Evolutionary conservation across 2,797 vertebrate species (phyloP).

Genomic region (Spinibarbus caldwelli): DNA sequence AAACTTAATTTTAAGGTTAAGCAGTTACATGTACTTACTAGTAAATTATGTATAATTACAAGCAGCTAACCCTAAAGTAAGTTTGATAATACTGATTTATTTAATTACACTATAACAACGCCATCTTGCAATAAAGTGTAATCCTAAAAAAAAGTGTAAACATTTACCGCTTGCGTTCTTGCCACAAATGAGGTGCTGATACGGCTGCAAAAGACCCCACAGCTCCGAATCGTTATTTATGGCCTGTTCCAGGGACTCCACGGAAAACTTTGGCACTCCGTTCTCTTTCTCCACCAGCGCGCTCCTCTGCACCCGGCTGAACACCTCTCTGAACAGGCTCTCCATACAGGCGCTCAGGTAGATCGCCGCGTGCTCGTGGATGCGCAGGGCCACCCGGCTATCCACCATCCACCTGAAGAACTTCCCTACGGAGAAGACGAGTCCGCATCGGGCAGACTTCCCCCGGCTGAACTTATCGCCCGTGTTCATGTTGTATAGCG

Average conservation of each 20-base stretch:
- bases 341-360: conserved; percentile 83
- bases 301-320: conserved; percentile 77
- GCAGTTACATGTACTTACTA: neutral
- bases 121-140: neutral
- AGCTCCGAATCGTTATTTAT: conserved; percentile 82
- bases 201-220: conserved; percentile 83
- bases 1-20: neutral
- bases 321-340: conserved; percentile 80
- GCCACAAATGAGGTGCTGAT: conserved; percentile 84
- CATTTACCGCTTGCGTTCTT: conserved; percentile 83
- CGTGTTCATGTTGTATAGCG: conserved; percentile 83
- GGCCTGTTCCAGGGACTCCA: conserved; percentile 80
- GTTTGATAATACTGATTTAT: neutral
- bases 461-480: conserved; percentile 79
- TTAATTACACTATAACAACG: neutral
- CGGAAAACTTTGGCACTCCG: conserved; percentile 76
- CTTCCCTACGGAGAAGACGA: conserved; percentile 82
- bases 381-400: conserved; percentile 79
- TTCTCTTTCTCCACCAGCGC: conserved; percentile 77
- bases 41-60: neutral
- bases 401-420: conserved; percentile 88
- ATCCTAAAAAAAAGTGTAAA: neutral
- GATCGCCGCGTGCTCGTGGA: conserved; percentile 84
- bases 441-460: conserved; percentile 80
- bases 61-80: neutral